Evolutionary conservation across 2,113 vertebrate species (phyloP).

Genomic region (Atherinomorus stipes): DNA sequence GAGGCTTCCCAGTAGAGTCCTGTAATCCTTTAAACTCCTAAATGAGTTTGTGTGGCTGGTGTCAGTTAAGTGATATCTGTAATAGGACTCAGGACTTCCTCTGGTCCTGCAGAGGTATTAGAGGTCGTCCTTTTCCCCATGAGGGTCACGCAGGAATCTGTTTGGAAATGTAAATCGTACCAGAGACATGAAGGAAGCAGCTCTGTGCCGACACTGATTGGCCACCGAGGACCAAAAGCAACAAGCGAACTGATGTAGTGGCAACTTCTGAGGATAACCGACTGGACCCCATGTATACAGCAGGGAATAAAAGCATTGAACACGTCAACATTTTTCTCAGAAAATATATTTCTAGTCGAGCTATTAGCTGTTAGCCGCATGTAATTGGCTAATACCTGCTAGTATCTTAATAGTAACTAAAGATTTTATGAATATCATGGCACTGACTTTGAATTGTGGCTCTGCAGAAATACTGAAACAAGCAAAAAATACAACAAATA

Average conservation of each 20-base stretch:
- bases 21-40: constrained; percentile 39
- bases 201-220: constrained; percentile 6
- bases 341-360: no score
- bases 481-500: no score
- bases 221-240: not conserved
- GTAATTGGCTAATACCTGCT: no score
- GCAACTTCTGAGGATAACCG: no score
- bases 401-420: no score
- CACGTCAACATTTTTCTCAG: no score
- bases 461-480: no score
- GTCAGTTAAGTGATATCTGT: constrained; percentile 2
- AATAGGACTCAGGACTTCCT: constrained; percentile 2
- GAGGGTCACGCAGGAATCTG: constrained; percentile 1
- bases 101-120: not conserved
- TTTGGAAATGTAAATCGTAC: not conserved
- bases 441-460: no score
- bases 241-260: not conserved
- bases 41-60: constrained; percentile 9
- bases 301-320: no score
- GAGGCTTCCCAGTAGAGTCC: constrained; percentile 1
- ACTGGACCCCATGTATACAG: no score
- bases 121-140: not conserved
- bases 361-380: no score
- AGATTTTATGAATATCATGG: no score
- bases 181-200: not conserved